Evolutionary conservation across 2,797 vertebrate species (phyloP).

Genomic region (Mycteria americana): DNA sequence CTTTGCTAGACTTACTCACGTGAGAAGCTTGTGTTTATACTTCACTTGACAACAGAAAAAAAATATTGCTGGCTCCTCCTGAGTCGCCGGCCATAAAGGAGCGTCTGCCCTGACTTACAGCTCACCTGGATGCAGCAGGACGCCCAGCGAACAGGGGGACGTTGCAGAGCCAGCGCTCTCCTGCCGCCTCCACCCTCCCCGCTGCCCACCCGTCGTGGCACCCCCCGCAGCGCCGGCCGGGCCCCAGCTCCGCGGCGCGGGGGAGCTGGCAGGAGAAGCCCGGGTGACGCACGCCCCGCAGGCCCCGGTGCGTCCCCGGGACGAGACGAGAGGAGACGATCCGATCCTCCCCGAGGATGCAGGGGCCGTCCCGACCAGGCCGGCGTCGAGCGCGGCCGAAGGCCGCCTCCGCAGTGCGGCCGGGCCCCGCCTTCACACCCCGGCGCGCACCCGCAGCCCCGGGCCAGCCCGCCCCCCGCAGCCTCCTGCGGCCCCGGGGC

Average conservation of each 20-base stretch:
- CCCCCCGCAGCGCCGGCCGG: not conserved
- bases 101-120: not conserved
- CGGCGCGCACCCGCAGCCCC: not conserved
- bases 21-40: not conserved
- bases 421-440: not conserved
- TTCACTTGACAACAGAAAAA: not conserved
- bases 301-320: too few relatives aligned
- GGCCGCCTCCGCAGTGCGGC: not conserved
- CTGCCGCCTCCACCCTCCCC: not conserved
- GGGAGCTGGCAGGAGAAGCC: not conserved
- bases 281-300: not conserved
- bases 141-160: not conserved
- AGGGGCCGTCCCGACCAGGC: fast-evolving
- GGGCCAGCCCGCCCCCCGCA: not conserved
- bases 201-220: not conserved
- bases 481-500: not conserved
- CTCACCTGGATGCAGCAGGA: not conserved
- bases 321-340: not conserved
- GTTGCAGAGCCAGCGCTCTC: fast-evolving
- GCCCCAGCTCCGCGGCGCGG: not conserved
- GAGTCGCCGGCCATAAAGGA: fast-evolving
- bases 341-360: too few relatives aligned
- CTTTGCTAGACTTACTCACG: not conserved
- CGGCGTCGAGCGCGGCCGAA: not conserved
- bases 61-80: not conserved